Base-by-base conservation (phyloP, 2,888 invertebrate species). In the Scotopteryx bipunctaria region DNA sequence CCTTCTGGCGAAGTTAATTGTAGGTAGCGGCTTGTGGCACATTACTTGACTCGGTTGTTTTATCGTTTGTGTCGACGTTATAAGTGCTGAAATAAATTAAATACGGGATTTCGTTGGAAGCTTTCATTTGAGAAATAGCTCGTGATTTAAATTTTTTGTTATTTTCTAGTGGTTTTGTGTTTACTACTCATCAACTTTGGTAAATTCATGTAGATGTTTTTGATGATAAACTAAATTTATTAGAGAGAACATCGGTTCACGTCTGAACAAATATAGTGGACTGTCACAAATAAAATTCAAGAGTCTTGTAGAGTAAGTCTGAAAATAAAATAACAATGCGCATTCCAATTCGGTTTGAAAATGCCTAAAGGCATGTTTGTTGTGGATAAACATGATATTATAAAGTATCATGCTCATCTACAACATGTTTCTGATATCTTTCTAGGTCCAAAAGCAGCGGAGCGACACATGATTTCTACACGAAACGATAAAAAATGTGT, bases 401-500 rank as follows among this genome's bases (percentile, higher is more conserved):
- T 43, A 11, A 57, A 11, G 8, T 11, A 53, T 74, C 73, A 63
- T 72, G 73, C 71, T 72, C 69, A 73, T 71, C 61, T 63, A 66
- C 74, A 73, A 80, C 73, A 66, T 68, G 64, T 35, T 57, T 48
- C 55, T 58, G 63, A 56, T 77, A 59, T 71, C 25, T 55, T 85
- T 81, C 13, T 87, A 89, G 89, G 85, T 84, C 68, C 64, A 49
- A 71, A 61, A 57, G 54, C 68, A 66, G 69, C 57, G 68, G 69
- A 69, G 66, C 66, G 66, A 70, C 76, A 65, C 67, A 82, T 83
- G 81, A 77, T 71, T 78, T 72, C 72, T 64, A 69, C 66, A 67
- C 55, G 55, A 83, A 81, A 77, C 78, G 70, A 61, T 71, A 81
- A 89, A 87, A 88, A 81, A 90, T 90, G 89, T 85, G 87, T 83